phyloP scores from a whole-genome alignment of 2,797 vertebrate species.

The Ctenochaetus hawaiiensis region DNA sequence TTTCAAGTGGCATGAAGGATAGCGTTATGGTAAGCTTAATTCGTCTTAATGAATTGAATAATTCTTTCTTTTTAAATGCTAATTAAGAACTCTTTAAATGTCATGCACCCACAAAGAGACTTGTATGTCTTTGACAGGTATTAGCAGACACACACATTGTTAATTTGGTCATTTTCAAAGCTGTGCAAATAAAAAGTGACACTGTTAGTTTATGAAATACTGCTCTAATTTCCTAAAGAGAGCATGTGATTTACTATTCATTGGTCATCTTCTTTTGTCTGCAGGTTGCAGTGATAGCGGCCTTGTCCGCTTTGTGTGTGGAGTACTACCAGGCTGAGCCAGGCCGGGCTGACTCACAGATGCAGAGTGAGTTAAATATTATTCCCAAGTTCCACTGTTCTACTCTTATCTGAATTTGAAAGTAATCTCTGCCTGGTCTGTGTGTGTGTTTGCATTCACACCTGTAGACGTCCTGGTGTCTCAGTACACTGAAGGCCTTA shows the following conservation, averaged over 20 bases:
- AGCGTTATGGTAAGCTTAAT: constrained; percentile 85
- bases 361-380: constrained; percentile 85
- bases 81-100: background rate
- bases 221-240: background rate
- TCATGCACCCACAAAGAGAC: background rate
- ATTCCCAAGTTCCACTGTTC: rapidly evolving
- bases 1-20: constrained; percentile 84
- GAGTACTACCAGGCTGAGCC: constrained; percentile 86
- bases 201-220: background rate
- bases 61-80: background rate
- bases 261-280: constrained; percentile 9
- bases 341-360: constrained; percentile 80
- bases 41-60: background rate
- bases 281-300: constrained; percentile 88
- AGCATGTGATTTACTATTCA: background rate
- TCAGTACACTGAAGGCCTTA: constrained; percentile 88
- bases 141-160: background rate
- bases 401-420: constrained; percentile 1
- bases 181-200: background rate
- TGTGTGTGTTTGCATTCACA: constrained; percentile 3
- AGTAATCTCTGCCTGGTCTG: background rate
- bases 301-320: constrained; percentile 89
- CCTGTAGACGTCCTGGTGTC: constrained; percentile 86
- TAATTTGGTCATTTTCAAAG: background rate
- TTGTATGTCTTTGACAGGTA: background rate